Evolutionary conservation across 2,113 vertebrate species (phyloP).

Genomic region (Hypomesus transpacificus): DNA sequence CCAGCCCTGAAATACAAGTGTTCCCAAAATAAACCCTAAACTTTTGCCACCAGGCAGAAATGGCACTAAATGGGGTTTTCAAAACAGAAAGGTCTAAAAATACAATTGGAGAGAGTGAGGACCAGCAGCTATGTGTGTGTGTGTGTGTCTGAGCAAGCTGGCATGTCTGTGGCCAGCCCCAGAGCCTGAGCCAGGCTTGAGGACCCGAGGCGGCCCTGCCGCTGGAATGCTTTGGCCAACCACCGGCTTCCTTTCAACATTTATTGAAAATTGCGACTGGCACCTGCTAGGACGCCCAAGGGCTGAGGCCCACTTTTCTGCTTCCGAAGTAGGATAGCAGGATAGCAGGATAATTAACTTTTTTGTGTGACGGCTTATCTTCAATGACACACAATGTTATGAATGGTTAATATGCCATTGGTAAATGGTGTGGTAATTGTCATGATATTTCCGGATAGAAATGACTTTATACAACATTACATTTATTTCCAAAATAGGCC

Average conservation of each 20-base stretch:
- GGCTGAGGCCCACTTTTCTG: too few relatives aligned
- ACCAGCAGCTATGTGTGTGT: constrained; percentile 51
- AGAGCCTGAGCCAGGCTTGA: constrained; percentile 54
- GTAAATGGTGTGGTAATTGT: too few relatives aligned
- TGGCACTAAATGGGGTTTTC: constrained; percentile 59
- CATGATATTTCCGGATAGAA: too few relatives aligned
- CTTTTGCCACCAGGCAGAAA: constrained; percentile 62
- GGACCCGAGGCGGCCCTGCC: constrained; percentile 54
- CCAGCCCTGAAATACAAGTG: constrained; percentile 53
- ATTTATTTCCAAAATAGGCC: too few relatives aligned
- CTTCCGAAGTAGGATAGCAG: too few relatives aligned
- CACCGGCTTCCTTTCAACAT: constrained; percentile 64
- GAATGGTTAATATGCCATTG: too few relatives aligned
- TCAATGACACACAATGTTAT: too few relatives aligned
- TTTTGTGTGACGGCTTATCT: too few relatives aligned
- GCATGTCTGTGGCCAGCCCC: constrained; percentile 61
- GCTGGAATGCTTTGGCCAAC: constrained; percentile 69
- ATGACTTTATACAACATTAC: too few relatives aligned
- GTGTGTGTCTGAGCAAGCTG: constrained; percentile 31
- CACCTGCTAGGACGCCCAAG: constrained; percentile 52
- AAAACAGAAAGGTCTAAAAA: constrained; percentile 71
- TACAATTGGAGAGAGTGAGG: constrained; percentile 61
- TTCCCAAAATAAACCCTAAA: constrained; percentile 70
- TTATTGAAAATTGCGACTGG: constrained; percentile 65
- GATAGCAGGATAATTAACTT: too few relatives aligned